Conservation (phyloP, 1,140 invertebrate species). For the Drosophila sulfurigaster region DNA sequence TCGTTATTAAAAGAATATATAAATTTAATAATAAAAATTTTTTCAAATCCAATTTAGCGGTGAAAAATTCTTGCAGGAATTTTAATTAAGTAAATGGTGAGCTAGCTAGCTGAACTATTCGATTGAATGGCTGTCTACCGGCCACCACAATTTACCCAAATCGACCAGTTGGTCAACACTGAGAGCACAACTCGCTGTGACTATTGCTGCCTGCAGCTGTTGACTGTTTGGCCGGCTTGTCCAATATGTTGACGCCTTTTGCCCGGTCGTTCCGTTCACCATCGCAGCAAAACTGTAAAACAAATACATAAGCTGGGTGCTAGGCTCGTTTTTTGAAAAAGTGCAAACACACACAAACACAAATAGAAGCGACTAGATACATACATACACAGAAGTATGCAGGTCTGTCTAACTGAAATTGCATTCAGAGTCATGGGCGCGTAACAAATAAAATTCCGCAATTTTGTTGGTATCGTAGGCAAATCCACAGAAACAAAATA, state of each 20-base stretch:
- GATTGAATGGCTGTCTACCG: constrained; percentile 15
- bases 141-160: constrained; percentile 2
- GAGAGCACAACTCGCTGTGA: constrained; percentile 40
- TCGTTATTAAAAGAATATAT: no score
- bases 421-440: constrained; percentile 76
- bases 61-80: neutral
- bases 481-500: constrained; percentile 52
- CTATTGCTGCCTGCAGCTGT: constrained; percentile 66
- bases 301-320: constrained; percentile 44
- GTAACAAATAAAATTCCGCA: constrained; percentile 77
- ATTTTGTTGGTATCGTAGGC: constrained; percentile 64
- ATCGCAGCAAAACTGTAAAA: constrained; percentile 28
- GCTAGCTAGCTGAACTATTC: neutral
- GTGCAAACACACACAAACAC: constrained; percentile 19
- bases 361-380: constrained; percentile 32
- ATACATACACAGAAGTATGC: constrained; percentile 18
- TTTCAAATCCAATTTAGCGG: neutral
- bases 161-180: constrained; percentile 48
- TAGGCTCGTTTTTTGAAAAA: constrained; percentile 21
- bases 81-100: constrained; percentile 12
- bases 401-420: constrained; percentile 51
- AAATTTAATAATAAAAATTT: neutral
- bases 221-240: constrained; percentile 26
- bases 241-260: constrained; percentile 65
- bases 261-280: neutral